Evolutionary conservation across 2,797 vertebrate genomes (phyloP).

Genomic region (Remorina albescens): DNA sequence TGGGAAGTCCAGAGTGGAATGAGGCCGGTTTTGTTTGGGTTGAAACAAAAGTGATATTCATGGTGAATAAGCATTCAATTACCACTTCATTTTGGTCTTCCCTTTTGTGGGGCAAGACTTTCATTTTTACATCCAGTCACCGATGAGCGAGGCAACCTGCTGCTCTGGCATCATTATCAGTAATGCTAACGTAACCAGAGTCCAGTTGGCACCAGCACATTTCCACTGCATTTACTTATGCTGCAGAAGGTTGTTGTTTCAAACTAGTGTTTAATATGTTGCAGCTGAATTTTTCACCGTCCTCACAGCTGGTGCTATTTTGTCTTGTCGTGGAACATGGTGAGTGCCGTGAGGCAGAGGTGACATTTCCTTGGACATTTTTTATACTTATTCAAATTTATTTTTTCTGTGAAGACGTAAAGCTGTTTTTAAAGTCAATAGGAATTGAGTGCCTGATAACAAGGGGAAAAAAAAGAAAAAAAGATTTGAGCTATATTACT

Average conservation of each 20-base stretch:
- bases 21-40: neutral
- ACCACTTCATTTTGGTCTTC: neutral
- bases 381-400: neutral
- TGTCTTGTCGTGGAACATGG: neutral
- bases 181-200: neutral
- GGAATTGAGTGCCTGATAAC: too few relatives aligned
- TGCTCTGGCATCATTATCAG: neutral
- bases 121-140: neutral
- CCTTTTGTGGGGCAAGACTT: neutral
- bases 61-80: conserved; percentile 9
- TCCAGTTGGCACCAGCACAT: neutral
- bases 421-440: neutral
- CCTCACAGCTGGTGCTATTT: neutral
- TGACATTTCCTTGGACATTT: neutral
- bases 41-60: conserved; percentile 11
- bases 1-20: conserved; percentile 1
- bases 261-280: too few relatives aligned
- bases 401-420: neutral
- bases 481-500: neutral
- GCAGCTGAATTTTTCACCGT: neutral
- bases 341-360: neutral
- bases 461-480: too few relatives aligned
- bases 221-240: too few relatives aligned
- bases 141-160: too few relatives aligned
- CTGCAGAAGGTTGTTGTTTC: too few relatives aligned